Percentiles rank a stretch among this genome's conserved stretches.
phyloP scores from a whole-genome alignment of 2,888 invertebrate species.

The Tipula unca region DNA sequence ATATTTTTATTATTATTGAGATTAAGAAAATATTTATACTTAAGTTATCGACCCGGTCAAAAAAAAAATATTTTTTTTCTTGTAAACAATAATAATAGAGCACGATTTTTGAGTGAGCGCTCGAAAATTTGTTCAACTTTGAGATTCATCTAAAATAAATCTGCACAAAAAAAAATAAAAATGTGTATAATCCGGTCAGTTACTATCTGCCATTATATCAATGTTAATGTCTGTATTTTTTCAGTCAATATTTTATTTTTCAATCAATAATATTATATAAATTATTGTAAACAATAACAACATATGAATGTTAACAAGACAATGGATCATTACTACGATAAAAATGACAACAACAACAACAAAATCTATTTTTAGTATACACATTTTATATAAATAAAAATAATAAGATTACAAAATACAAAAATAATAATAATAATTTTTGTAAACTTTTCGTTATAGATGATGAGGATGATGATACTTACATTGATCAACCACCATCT shows the following conservation, averaged over 20 bases:
- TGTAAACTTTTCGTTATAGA: neutral
- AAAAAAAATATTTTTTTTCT: neutral
- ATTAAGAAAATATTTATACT: neutral
- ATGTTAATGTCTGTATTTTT: neutral
- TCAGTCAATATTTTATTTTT: neutral
- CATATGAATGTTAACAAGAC: neutral
- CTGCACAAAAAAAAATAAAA: neutral
- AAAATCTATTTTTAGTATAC: neutral
- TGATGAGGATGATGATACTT: slow-evolving; percentile 2
- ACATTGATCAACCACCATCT: neutral
- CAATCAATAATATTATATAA: neutral
- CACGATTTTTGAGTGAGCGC: neutral
- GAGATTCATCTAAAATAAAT: neutral
- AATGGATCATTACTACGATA: neutral
- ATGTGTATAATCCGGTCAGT: neutral
- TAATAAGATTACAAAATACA: neutral
- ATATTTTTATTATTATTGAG: neutral
- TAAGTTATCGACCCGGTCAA: neutral
- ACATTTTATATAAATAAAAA: neutral
- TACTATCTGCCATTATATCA: neutral
- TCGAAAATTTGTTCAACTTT: neutral
- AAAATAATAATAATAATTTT: neutral
- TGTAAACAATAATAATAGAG: neutral
- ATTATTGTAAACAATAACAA: neutral
- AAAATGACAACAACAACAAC: neutral